phyloP scores from a whole-genome alignment of 2,888 invertebrate species.

The Acleris cristana region DNA sequence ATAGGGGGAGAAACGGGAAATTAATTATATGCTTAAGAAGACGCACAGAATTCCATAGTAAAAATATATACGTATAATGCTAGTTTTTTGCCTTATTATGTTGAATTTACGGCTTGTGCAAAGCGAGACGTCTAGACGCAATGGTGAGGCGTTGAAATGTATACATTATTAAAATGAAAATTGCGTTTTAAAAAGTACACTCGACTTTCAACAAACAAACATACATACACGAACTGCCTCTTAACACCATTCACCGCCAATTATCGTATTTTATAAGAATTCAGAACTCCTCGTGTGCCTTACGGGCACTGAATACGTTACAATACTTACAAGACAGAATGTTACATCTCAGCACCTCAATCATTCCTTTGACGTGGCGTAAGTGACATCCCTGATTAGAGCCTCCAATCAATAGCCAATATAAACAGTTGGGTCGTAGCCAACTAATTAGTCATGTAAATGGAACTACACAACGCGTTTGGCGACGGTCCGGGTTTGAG shows the following conservation, averaged over 20 bases:
- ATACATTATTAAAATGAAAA: background rate
- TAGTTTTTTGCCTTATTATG: too few species aligned
- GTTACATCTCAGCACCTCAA: background rate
- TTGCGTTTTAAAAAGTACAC: background rate
- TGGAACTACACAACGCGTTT: conserved; percentile 59
- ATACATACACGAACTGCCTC: background rate
- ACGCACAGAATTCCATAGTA: too few species aligned
- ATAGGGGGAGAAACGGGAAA: too few species aligned
- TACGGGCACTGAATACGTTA: too few species aligned
- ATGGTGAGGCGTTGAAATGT: too few species aligned
- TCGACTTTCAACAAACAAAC: background rate
- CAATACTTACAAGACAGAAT: background rate
- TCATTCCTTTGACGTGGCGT: conserved; percentile 12
- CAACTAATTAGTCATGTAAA: conserved; percentile 73
- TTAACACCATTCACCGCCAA: background rate
- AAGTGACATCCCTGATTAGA: conserved; percentile 19
- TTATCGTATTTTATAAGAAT: too few species aligned
- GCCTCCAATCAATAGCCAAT: conserved; percentile 15
- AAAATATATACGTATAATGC: too few species aligned
- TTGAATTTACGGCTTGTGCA: too few species aligned
- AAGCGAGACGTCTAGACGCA: too few species aligned
- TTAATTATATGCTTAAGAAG: too few species aligned
- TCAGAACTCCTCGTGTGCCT: too few species aligned
- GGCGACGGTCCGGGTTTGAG: conserved; percentile 40
- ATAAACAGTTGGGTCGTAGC: conserved; percentile 48